phyloP scores from a whole-genome alignment of 2,797 vertebrate species.

The Gymnoscopelus microlampas region DNA sequence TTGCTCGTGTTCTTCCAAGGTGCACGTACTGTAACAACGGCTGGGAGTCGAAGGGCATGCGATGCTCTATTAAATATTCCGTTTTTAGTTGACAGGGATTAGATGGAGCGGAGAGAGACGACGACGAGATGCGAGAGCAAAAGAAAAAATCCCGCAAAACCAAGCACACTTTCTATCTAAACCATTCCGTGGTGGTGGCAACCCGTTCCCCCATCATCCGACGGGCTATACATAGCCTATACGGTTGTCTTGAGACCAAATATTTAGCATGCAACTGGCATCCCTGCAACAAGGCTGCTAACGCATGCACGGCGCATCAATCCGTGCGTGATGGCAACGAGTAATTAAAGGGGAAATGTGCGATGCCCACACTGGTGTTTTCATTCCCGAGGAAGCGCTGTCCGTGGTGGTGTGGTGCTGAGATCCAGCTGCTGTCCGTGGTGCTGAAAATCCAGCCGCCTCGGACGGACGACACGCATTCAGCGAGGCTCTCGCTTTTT shows the following conservation, averaged over 20 bases:
- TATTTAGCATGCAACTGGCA: constrained; percentile 67
- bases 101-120: constrained; percentile 59
- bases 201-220: constrained; percentile 20
- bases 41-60: constrained; percentile 30
- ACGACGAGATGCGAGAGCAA: constrained; percentile 18
- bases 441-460: constrained; percentile 56
- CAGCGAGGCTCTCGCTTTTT: constrained; percentile 7
- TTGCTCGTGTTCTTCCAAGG: constrained; percentile 55
- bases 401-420: constrained; percentile 54
- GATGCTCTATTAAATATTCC: constrained; percentile 55
- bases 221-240: neutral
- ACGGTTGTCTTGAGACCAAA: constrained; percentile 31
- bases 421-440: constrained; percentile 63
- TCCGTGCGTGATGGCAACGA: constrained; percentile 57
- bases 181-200: constrained; percentile 62
- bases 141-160: constrained; percentile 51
- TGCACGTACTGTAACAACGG: constrained; percentile 32
- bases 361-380: constrained; percentile 33
- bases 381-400: constrained; percentile 35
- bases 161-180: constrained; percentile 73
- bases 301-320: constrained; percentile 60
- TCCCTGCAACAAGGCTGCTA: constrained; percentile 53
- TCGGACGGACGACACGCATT: constrained; percentile 30
- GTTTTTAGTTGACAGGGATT: constrained; percentile 62
- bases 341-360: constrained; percentile 74